Conservation (phyloP, 2,113 vertebrate species). For the Chaenogobius annularis region DNA sequence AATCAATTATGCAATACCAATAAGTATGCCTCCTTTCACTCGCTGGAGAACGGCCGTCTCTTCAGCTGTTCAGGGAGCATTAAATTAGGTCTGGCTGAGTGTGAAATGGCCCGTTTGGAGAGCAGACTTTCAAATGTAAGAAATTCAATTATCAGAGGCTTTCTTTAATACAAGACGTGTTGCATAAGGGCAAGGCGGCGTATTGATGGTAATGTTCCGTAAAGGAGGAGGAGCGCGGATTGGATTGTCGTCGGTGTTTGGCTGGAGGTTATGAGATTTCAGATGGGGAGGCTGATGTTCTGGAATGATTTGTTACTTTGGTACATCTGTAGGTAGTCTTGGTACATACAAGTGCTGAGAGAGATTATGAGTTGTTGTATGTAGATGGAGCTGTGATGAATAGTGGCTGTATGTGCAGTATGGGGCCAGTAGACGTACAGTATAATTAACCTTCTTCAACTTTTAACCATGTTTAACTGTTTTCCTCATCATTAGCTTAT, state of each 20-base stretch:
- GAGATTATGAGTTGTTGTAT: not conserved
- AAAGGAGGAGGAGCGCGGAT: conserved; percentile 32
- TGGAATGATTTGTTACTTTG: conserved; percentile 32
- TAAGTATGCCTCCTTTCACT: conserved; percentile 13
- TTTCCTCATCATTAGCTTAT: too few species aligned
- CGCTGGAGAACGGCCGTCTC: conserved; percentile 28
- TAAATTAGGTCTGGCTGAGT: conserved; percentile 55
- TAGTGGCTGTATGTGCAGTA: not conserved
- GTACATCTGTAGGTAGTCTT: conserved; percentile 7
- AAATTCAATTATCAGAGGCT: conserved; percentile 59
- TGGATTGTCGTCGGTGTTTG: conserved; percentile 50
- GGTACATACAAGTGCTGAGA: not conserved
- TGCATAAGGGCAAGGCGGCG: conserved; percentile 51
- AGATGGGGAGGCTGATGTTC: conserved; percentile 37
- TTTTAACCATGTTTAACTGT: too few species aligned
- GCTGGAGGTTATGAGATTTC: conserved; percentile 53
- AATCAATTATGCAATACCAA: conserved; percentile 54
- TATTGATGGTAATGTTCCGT: conserved; percentile 57
- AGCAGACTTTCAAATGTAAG: conserved; percentile 38
- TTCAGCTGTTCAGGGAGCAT: conserved; percentile 54
- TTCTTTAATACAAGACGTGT: conserved; percentile 57
- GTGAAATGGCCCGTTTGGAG: conserved; percentile 40
- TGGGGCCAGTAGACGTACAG: not conserved
- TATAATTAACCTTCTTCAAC: too few species aligned
- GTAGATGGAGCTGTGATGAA: not conserved